Evolutionary conservation across 1,140 invertebrate species (phyloP).

Genomic region (Dermatophagoides farinae): DNA sequence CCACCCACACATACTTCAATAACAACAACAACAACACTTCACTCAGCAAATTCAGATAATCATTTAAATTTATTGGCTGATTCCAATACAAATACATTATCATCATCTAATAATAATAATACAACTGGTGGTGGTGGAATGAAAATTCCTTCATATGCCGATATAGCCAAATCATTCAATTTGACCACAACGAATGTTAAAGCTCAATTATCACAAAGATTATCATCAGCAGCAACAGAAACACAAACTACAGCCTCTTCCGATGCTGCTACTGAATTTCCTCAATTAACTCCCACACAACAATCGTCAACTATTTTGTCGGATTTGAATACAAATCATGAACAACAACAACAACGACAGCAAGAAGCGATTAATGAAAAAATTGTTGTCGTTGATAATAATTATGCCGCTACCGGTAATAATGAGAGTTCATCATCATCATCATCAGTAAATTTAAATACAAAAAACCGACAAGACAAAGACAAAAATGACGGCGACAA

Average conservation of each 20-base stretch:
- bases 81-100: background rate
- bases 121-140: background rate
- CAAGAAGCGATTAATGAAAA: background rate
- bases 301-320: background rate
- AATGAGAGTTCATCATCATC: too few relatives aligned
- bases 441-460: too few relatives aligned
- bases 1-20: too few relatives aligned
- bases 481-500: too few relatives aligned
- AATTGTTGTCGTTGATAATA: too few relatives aligned
- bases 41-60: background rate
- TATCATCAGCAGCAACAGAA: background rate
- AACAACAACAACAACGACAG: too few relatives aligned
- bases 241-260: background rate
- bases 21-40: background rate
- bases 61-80: background rate
- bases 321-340: too few relatives aligned
- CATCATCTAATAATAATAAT: background rate
- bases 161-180: conserved; percentile 7
- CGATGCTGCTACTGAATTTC: background rate
- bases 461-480: too few relatives aligned
- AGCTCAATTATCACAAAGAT: background rate
- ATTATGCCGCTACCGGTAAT: too few relatives aligned
- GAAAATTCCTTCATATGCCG: conserved; percentile 8
- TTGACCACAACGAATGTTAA: background rate
- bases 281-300: background rate